phyloP scores from a whole-genome alignment of 1,140 invertebrate genomes.

The Homalodisca vitripennis region DNA sequence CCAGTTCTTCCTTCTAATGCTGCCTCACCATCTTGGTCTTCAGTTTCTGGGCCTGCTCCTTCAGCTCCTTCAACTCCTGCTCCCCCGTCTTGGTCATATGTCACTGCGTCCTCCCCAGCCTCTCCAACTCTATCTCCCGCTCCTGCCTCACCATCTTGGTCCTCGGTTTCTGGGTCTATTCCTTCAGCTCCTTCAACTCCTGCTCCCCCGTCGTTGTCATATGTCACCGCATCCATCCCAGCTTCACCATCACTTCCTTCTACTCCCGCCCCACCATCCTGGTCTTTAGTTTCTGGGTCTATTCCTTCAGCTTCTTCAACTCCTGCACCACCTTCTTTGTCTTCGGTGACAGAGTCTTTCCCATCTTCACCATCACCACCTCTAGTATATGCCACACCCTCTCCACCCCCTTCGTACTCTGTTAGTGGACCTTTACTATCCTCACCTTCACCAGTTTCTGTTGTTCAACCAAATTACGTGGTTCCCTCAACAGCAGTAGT shows the following conservation, averaged over 20 bases:
- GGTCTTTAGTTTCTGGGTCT: neutral
- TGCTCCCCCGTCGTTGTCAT: neutral
- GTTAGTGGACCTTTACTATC: neutral
- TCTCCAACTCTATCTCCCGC: neutral
- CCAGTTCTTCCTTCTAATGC: neutral
- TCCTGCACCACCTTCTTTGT: neutral
- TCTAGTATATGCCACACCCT: neutral
- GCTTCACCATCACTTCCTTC: neutral
- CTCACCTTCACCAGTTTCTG: neutral
- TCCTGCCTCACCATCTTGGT: too few species aligned
- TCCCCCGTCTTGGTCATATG: neutral
- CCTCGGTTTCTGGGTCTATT: too few species aligned
- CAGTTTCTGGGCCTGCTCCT: neutral
- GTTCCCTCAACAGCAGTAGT: neutral
- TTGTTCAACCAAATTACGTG: neutral
- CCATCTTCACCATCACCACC: neutral
- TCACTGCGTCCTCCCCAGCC: neutral
- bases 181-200: neutral
- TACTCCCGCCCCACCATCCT: neutral
- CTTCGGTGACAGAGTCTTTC: neutral
- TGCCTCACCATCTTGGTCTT: neutral
- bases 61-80: neutral
- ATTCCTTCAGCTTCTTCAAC: neutral
- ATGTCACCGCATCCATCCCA: neutral
- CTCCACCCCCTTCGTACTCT: neutral